These are phyloP conservation scores for Cylindroiulus punctatus DNA, from an alignment of 2,888 invertebrate genomes.

Conservation along the genomic window DNA sequence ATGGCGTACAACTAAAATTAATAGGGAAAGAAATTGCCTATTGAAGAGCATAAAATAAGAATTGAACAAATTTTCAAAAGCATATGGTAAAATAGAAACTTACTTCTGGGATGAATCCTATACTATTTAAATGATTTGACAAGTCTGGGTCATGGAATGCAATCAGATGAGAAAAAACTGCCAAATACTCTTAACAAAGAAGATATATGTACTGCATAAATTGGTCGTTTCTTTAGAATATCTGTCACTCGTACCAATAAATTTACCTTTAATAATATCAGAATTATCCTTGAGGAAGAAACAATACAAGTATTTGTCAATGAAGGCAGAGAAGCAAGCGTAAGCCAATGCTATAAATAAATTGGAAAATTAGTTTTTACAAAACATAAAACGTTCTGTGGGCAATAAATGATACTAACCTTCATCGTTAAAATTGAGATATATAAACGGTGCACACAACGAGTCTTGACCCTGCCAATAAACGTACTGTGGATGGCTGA, in stretches of 20 bases:
- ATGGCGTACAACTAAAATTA: constrained; percentile 85
- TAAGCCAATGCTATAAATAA: constrained; percentile 84
- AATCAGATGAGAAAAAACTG: constrained; percentile 95
- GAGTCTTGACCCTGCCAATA: constrained; percentile 99
- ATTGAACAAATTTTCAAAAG: background rate
- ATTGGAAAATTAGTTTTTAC: constrained; percentile 53
- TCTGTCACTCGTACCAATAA: background rate
- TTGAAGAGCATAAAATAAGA: constrained; percentile 25
- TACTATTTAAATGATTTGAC: constrained; percentile 88
- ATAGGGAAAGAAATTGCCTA: constrained; percentile 34
- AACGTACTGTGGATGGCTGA: constrained; percentile 92
- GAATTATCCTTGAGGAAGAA: constrained; percentile 98
- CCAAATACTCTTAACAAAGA: constrained; percentile 80
- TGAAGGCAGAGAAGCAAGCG: constrained; percentile 92
- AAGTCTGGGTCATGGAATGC: constrained; percentile 94
- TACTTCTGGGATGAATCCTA: constrained; percentile 90
- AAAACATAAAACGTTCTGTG: background rate
- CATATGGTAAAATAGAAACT: constrained; percentile 58
- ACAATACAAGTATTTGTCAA: constrained; percentile 94
- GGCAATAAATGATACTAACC: constrained; percentile 69
- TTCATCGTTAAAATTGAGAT: constrained; percentile 96
- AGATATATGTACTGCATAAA: background rate
- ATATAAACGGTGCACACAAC: constrained; percentile 95
- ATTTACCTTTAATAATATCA: constrained; percentile 81
- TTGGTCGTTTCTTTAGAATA: no score